Evolutionary conservation across 2,888 invertebrate genomes (phyloP).

Genomic region (Cyclophora albipunctata): DNA sequence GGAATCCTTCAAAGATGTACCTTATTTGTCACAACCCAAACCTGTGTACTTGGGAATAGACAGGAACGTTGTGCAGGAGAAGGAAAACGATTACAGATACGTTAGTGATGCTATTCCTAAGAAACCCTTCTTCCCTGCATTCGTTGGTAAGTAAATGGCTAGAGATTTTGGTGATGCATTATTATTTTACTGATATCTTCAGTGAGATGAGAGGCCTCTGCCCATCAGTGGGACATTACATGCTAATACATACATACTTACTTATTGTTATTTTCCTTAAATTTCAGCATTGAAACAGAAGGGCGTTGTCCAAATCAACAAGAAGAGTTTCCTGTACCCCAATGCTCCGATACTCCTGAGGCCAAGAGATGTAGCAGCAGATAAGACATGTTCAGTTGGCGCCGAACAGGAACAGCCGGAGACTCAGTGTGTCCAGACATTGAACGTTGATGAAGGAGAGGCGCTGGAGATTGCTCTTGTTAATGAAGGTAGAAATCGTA

Average conservation of each 20-base stretch:
- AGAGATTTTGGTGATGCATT: no score
- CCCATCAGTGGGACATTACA: no score
- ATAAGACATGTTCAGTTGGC: conserved; percentile 53
- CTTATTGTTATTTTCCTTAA: not conserved
- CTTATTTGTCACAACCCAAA: conserved; percentile 30
- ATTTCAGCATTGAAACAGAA: conserved; percentile 44
- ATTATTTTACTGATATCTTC: no score
- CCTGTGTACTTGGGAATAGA: conserved; percentile 65
- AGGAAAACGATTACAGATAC: conserved; percentile 67
- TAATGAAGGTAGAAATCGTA: conserved; percentile 70
- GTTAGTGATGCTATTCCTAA: conserved; percentile 64
- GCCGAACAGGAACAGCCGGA: conserved; percentile 43
- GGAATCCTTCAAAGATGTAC: conserved; percentile 39
- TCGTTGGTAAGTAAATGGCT: conserved; percentile 50
- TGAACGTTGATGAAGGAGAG: conserved; percentile 64
- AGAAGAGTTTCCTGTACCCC: conserved; percentile 76
- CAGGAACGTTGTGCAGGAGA: conserved; percentile 43
- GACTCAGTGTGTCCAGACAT: conserved; percentile 72
- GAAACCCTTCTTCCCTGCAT: conserved; percentile 66
- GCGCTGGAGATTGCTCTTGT: conserved; percentile 75
- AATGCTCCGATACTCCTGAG: conserved; percentile 74
- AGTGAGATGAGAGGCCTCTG: no score
- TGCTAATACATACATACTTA: no score
- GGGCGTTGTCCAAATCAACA: conserved; percentile 73
- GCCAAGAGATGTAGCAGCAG: conserved; percentile 49